These are phyloP conservation scores for Ptychobarbus kaznakovi DNA, from an alignment of 2,797 vertebrate genomes.

Conservation along the genomic window DNA sequence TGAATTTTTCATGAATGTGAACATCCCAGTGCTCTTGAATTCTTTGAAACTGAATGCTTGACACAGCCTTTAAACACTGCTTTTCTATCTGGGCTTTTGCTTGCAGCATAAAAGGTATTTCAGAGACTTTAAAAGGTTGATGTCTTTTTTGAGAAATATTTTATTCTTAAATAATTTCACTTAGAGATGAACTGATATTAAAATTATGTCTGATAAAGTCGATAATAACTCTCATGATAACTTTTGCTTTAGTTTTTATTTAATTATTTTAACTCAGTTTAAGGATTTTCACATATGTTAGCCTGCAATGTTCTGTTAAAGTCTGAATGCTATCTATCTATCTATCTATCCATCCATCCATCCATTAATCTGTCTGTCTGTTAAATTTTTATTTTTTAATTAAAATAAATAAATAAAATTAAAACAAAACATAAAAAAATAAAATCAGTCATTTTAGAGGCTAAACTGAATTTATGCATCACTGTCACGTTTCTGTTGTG, in stretches of 20 bases:
- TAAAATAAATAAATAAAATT: no score
- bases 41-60: constrained; percentile 30
- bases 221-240: background rate
- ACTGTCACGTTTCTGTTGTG: no score
- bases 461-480: no score
- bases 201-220: background rate
- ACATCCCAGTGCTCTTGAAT: constrained; percentile 26
- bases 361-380: no score
- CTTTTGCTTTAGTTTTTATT: background rate
- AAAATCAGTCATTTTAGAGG: no score
- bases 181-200: background rate
- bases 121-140: background rate
- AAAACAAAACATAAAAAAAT: background rate
- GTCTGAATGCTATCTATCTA: background rate
- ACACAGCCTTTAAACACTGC: constrained; percentile 18
- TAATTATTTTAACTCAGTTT: background rate
- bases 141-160: constrained; percentile 25
- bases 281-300: background rate
- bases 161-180: constrained; percentile 8
- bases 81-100: constrained; percentile 8
- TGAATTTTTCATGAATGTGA: constrained; percentile 35
- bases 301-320: background rate
- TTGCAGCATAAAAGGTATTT: constrained; percentile 1
- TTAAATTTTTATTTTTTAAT: no score
- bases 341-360: no score